Base-by-base conservation (phyloP, 2,888 invertebrate genomes). In the Ochropleura plecta region DNA sequence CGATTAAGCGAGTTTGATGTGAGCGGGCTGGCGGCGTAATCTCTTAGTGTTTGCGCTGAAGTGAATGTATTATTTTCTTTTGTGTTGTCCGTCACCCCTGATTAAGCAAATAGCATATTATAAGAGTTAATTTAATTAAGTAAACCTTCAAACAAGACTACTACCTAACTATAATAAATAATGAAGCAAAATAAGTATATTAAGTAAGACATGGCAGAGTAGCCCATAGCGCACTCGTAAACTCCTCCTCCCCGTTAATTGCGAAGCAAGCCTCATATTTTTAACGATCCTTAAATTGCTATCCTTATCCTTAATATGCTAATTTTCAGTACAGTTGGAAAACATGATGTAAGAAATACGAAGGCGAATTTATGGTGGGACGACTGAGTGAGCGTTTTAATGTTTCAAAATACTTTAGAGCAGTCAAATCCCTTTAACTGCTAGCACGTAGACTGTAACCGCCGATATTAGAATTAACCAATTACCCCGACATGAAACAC, bases 1-100 rank as follows among this genome's bases (percentile, higher is more conserved):
- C 96, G 91, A 88, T 95, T 95, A 89, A 96, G 93, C 84, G 95
- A 86, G 80, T 90, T 91, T 70, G 91, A 86, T 73, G 93, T 89
- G 84, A 92, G 86, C 66, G 92, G 90, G 84, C 90, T 92, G 85
- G 93, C 90, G 73, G 93, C 87, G 86, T 94, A 95, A 86, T 95
- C 94, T 74, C 94, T 89, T 83, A 92, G 84, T 60, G 90, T 79
- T 79, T 92, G 93, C 68, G 90, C 82, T 74, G 92, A 73, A 60
- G 88, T 79, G 82, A 92, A 93, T 80, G 92, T 81, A 83, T 88
- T 91, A 87, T 93, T 93, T 80, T 93, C 94, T 89, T 94, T 95
- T 90, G 90, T 90, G 87, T 86, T 90, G 87, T 94, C 95, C 92
- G 90, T 86, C 89, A 93, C 90, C 90, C 94, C 95, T 94, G 91